Conservation (phyloP, 2,113 vertebrate species). For the Tonatia bakeri region DNA sequence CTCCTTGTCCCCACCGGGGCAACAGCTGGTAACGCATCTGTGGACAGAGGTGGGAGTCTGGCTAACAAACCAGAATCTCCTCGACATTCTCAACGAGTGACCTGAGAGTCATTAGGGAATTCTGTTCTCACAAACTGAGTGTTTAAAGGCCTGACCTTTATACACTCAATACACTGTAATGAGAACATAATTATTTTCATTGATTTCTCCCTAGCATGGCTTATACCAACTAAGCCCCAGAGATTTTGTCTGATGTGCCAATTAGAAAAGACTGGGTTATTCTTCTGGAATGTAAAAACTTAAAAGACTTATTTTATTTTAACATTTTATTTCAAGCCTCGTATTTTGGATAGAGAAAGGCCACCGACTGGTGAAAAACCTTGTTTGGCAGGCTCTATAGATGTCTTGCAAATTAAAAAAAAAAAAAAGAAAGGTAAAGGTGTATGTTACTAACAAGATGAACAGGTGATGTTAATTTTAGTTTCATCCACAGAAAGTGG, state of each 20-base stretch:
- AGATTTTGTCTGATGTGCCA: background rate
- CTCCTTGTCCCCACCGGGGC: background rate
- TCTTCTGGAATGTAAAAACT: background rate
- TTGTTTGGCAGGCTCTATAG: background rate
- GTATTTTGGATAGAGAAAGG: background rate
- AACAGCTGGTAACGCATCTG: background rate
- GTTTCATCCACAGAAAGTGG: background rate
- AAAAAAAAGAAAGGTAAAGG: background rate
- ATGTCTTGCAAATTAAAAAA: background rate
- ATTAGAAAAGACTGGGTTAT: background rate
- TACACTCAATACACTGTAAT: background rate
- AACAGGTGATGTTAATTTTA: background rate
- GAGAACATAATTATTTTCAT: background rate
- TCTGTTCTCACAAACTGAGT: background rate
- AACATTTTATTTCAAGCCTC: background rate
- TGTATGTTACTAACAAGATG: background rate
- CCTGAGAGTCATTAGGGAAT: background rate
- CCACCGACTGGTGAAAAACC: background rate
- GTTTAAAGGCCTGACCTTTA: background rate
- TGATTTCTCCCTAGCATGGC: background rate
- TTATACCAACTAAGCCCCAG: background rate
- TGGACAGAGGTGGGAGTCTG: background rate
- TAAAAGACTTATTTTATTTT: background rate
- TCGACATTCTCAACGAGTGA: background rate
- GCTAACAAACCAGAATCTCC: background rate